Conservation (phyloP, 2,888 invertebrate genomes). For the Buathra laborator region DNA sequence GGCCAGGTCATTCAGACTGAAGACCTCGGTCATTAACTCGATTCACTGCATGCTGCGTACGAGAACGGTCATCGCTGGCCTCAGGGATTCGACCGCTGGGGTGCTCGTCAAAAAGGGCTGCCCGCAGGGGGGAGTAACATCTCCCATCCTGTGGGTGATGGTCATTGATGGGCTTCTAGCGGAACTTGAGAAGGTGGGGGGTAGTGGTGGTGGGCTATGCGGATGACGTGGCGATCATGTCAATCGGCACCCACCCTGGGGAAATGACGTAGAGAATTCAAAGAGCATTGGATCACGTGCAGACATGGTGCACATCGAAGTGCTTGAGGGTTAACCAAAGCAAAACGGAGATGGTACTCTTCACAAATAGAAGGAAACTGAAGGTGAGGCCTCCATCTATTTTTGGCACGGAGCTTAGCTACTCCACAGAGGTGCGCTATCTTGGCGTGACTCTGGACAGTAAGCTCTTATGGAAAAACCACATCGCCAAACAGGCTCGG, state of each 20-base stretch:
- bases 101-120: constrained; percentile 43
- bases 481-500: constrained; percentile 31
- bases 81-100: constrained; percentile 11
- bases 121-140: constrained; percentile 52
- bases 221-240: constrained; percentile 35
- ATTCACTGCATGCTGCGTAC: constrained; percentile 40
- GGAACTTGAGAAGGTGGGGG: no score
- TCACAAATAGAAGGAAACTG: no score
- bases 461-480: constrained; percentile 22
- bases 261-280: constrained; percentile 39
- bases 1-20: constrained; percentile 6
- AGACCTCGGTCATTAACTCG: constrained; percentile 32
- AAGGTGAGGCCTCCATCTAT: no score
- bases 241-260: constrained; percentile 20
- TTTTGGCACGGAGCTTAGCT: no score
- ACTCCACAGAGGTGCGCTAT: no score
- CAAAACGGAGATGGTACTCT: constrained; percentile 63
- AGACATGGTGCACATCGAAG: constrained; percentile 34
- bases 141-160: constrained; percentile 57
- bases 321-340: constrained; percentile 50
- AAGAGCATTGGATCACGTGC: constrained; percentile 32
- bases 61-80: constrained; percentile 15
- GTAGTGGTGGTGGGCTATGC: constrained; percentile 46
- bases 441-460: no score
- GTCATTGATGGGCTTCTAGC: constrained; percentile 54